Conservation (phyloP, 2,797 vertebrate species). For the Sebastes variabilis region DNA sequence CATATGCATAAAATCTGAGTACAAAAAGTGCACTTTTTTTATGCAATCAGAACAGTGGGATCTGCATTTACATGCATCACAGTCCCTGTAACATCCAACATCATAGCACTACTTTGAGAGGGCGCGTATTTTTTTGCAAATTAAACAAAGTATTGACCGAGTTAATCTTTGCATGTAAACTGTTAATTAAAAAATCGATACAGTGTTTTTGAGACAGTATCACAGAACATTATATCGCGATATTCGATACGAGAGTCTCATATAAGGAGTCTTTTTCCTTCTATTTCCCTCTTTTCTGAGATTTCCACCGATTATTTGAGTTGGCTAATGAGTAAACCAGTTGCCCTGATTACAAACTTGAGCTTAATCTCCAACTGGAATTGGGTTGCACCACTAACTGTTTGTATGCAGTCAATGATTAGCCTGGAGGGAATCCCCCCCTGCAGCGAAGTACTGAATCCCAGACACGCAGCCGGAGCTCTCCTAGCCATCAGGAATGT, state of each 20-base stretch:
- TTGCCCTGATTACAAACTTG: not conserved
- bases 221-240: no score
- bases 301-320: not conserved
- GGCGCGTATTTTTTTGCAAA: no score
- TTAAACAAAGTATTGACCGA: no score
- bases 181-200: no score
- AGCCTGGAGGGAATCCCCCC: conserved; percentile 20
- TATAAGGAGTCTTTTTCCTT: not conserved
- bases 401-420: conserved; percentile 35
- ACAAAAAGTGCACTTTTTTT: no score
- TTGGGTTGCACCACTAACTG: not conserved
- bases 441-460: conserved; percentile 18
- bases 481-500: conserved; percentile 48
- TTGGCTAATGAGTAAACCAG: not conserved
- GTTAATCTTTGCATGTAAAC: no score
- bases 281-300: not conserved
- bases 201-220: no score
- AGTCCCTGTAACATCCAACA: no score
- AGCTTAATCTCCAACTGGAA: conserved; percentile 10
- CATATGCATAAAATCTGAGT: no score
- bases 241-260: not conserved
- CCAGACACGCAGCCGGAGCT: conserved; percentile 15
- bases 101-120: no score
- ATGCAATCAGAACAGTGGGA: no score
- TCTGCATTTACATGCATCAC: no score